These are phyloP conservation scores for Naja naja DNA, from an alignment of 2,113 vertebrate species.

Conservation along the genomic window DNA sequence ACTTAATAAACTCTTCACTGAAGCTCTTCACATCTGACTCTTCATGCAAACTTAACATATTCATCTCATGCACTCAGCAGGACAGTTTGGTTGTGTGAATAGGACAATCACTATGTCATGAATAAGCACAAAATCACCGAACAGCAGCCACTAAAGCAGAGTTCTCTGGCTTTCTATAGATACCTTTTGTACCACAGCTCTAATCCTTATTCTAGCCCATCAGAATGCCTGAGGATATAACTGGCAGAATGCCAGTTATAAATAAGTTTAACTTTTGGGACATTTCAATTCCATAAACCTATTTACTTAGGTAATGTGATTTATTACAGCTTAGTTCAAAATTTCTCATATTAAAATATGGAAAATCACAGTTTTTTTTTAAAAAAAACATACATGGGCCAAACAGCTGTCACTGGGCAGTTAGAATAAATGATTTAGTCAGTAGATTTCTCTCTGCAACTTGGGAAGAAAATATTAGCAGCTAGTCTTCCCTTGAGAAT, in stretches of 20 bases:
- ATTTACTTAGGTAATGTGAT: background rate
- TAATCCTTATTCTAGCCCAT: background rate
- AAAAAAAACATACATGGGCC: background rate
- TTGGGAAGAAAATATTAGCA: background rate
- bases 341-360: background rate
- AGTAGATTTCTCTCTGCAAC: background rate
- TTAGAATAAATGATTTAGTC: slow-evolving; percentile 21
- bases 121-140: background rate
- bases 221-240: no score
- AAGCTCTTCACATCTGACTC: no score
- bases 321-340: background rate
- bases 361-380: background rate
- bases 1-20: no score
- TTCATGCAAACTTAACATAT: no score
- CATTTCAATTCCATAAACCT: background rate
- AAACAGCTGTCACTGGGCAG: background rate
- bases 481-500: background rate
- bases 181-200: background rate
- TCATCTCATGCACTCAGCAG: background rate
- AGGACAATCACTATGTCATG: background rate
- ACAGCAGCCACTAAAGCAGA: background rate
- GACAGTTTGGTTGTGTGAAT: background rate
- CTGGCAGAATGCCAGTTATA: no score
- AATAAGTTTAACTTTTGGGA: background rate
- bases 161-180: background rate